A percentile compares a stretch with the other conserved stretches of the same genome.
Evolutionary conservation across 2,888 invertebrate genomes (phyloP).

Genomic region (Lycophotia porphyrea): DNA sequence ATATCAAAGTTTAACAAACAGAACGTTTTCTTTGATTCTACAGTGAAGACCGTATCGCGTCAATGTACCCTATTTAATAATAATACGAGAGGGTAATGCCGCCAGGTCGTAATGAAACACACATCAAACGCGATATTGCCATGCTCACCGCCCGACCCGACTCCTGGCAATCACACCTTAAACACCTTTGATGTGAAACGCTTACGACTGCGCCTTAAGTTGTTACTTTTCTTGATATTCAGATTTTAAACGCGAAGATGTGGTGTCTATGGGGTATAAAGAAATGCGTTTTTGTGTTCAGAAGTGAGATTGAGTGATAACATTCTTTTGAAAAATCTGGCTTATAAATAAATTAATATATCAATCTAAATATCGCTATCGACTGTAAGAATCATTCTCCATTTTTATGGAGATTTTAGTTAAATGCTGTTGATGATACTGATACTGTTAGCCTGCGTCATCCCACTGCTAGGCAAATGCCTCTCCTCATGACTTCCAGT

Average conservation of each 20-base stretch:
- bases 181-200: constrained; percentile 58
- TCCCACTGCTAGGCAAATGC: too few species aligned
- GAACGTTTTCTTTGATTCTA: constrained; percentile 25
- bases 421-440: too few species aligned
- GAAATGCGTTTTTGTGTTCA: constrained; percentile 4
- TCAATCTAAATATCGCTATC: neutral
- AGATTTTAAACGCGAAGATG: constrained; percentile 21
- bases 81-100: constrained; percentile 46
- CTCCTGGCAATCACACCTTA: constrained; percentile 42
- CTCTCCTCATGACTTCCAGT: too few species aligned
- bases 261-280: constrained; percentile 23
- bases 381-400: neutral
- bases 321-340: neutral
- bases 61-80: constrained; percentile 54
- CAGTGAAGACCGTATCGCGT: constrained; percentile 10
- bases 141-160: constrained; percentile 40
- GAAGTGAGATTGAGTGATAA: neutral
- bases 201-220: constrained; percentile 49
- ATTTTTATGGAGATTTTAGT: neutral
- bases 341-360: neutral
- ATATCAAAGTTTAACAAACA: constrained; percentile 5
- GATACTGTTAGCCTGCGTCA: too few species aligned
- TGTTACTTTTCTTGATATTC: constrained; percentile 41
- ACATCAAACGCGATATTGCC: constrained; percentile 60
- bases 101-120: constrained; percentile 47